These are phyloP conservation scores for Branchipolynoe longqiensis DNA, from an alignment of 2,888 invertebrate genomes.

Conservation along the genomic window DNA sequence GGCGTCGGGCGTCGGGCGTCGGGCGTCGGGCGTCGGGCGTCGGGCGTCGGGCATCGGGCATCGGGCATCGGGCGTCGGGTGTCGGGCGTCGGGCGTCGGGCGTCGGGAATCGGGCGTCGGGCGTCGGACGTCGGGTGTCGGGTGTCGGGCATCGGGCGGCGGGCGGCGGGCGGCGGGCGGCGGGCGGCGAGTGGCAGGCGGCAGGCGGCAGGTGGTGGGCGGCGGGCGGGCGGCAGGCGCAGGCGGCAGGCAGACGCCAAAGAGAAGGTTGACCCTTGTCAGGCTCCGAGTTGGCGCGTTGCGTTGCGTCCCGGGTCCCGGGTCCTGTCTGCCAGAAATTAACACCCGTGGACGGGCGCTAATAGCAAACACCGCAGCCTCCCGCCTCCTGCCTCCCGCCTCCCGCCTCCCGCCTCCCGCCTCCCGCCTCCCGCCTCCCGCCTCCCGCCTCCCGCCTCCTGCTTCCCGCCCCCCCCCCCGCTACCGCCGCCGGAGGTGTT, in stretches of 20 bases:
- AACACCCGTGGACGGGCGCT: background rate
- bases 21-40: too few relatives aligned
- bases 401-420: background rate
- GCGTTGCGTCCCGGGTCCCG: background rate
- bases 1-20: too few relatives aligned
- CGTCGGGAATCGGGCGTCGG: too few relatives aligned
- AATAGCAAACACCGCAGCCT: too few relatives aligned
- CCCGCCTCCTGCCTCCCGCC: background rate
- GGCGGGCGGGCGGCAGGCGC: constrained; percentile 3
- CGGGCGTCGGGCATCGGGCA: too few relatives aligned
- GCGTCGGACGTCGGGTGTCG: too few relatives aligned
- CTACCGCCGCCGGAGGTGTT: background rate
- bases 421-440: background rate
- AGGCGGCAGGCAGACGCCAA: too few relatives aligned
- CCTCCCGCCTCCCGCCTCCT: background rate
- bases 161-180: background rate
- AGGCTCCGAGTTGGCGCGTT: constrained; percentile 14
- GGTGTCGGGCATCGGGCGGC: background rate
- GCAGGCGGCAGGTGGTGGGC: constrained; percentile 20
- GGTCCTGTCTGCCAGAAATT: constrained; percentile 19
- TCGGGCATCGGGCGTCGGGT: too few relatives aligned
- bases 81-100: too few relatives aligned
- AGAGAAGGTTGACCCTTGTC: constrained; percentile 31
- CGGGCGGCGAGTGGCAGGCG: constrained; percentile 17
- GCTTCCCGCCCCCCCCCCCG: background rate